Evolutionary conservation across 2,113 vertebrate genomes (phyloP), one percentile per base, ranked within the genome.

Genomic region (Lethenteron reissneri): DNA sequence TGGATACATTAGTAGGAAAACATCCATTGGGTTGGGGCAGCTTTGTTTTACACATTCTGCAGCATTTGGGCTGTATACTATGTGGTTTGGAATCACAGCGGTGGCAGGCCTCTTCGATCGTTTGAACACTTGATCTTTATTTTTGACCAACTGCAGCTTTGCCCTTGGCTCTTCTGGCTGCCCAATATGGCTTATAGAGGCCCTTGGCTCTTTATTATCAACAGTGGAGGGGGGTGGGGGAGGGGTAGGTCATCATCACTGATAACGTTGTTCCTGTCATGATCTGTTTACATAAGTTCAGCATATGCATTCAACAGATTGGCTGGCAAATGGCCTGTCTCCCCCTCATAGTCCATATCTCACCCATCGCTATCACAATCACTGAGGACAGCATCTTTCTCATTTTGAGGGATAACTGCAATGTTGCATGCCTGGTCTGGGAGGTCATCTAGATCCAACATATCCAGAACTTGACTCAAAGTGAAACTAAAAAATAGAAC

Each of bases 401-500:
- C 41, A 71, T 13, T 11, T 57, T 71, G 70, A 6, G 19, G 21
- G 19, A 21, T 71, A 56, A 71, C n/a, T 71, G 70, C 17, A 71
- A 71, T 71, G 57, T 71, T 71, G 57, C 19, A 71, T 14, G 17
- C 21, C 56, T 56, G 10, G 56, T 9, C 17, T 12, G 11, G 9
- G 10, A 3, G 70, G 14, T 71, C 21, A 71, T 21, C n/a, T 21
- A 11, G 70, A 56, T 9, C 4, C 56, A 71, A 57, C n/a, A 71
- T 56, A 56, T 71, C 70, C 11, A 71, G n/a, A 41, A 71, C 21
- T n/a, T 71, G 56, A 71, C 70, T 71, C n/a, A 71, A 71, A 41
- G 41, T 41, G 41, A 41, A 41, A 41, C 41, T 41, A 41, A 41
- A 41, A 41, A n/a, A n/a, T n/a, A n/a, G 14, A 71, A 41, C 21